Evolutionary conservation across 1,140 invertebrate species (phyloP), one percentile per base, ranked within the genome.

Genomic region (Rhyzopertha dominica): DNA sequence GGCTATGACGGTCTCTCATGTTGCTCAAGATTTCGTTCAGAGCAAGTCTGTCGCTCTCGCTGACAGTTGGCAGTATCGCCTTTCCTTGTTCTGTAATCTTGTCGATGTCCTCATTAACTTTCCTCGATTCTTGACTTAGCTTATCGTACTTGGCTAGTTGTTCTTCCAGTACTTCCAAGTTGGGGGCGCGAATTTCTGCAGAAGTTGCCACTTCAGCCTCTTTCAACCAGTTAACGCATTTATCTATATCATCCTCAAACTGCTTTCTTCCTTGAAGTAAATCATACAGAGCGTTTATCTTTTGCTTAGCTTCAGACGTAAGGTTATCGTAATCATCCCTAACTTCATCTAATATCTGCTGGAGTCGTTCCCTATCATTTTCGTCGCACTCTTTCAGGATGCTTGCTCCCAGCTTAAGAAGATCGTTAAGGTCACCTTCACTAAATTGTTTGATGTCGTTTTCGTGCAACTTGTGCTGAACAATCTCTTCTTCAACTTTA

Each of bases 181-280:
- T 89, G 1, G 84, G 79, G 14, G 83, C 79, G 34, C 85, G 74
- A 2, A 92, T 65, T 56, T 92, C 89, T 22, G 83, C 78, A 9
- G 85, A 83, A 0, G 86, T 80, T 9, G 86, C 81, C 5, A 88
- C 85, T 71, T 93, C 89, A 31, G 87, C 86, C 73, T 93, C 83
- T 37, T 87, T 85, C 13, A 92, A 70, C 89, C 89, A 93, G 49
- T 87, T 79, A 49, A 85, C 77, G 61, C 84, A 86, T 52, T 84
- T 82, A 42, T 87, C 82, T 29, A 89, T 73, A 45, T 87, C 82
- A 38, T 75, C 79, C 67, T 94, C 89, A 58, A 94, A 89, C 12
- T 81, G 73, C 62, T 80, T 84, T 53, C 90, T 76, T 13, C 80
- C 79, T 66, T 84, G 77, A 8, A 90, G 65, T 8, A 89, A 69